Conservation (phyloP, 2,113 vertebrate genomes). For the Zootoca vivipara region DNA sequence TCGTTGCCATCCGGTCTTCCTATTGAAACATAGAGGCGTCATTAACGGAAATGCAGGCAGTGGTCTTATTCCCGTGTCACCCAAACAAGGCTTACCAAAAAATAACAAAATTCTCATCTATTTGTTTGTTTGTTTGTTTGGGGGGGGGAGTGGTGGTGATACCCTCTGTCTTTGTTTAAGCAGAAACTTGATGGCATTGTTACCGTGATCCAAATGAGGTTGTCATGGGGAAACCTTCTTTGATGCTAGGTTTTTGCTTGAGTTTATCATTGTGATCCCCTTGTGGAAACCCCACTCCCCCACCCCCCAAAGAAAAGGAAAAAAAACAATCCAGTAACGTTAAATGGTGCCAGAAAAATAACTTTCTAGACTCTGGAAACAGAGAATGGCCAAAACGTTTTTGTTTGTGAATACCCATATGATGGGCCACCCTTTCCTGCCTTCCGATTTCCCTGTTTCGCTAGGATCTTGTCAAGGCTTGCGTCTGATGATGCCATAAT, state of each 20-base stretch:
- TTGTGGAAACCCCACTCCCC: background rate
- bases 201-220: background rate
- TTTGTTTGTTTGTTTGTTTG: background rate
- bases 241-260: background rate
- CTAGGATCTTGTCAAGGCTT: slow-evolving; percentile 56
- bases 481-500: slow-evolving; percentile 4
- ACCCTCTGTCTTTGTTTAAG: background rate
- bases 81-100: background rate
- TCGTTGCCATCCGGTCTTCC: background rate
- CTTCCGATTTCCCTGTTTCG: slow-evolving; percentile 41
- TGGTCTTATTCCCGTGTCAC: background rate
- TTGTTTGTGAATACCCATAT: slow-evolving; percentile 41
- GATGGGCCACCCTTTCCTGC: background rate
- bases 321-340: background rate
- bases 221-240: background rate
- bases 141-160: background rate
- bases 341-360: background rate
- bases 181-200: background rate
- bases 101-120: background rate
- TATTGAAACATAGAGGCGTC: background rate
- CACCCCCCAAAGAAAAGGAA: too few species aligned
- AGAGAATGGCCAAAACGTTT: background rate
- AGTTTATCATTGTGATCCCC: background rate
- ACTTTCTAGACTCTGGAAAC: slow-evolving; percentile 24
- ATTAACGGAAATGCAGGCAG: slow-evolving; percentile 10